Evolutionary conservation across 23 tunicate genomes (phyloP).

Genomic region (Ascidia mentula): DNA sequence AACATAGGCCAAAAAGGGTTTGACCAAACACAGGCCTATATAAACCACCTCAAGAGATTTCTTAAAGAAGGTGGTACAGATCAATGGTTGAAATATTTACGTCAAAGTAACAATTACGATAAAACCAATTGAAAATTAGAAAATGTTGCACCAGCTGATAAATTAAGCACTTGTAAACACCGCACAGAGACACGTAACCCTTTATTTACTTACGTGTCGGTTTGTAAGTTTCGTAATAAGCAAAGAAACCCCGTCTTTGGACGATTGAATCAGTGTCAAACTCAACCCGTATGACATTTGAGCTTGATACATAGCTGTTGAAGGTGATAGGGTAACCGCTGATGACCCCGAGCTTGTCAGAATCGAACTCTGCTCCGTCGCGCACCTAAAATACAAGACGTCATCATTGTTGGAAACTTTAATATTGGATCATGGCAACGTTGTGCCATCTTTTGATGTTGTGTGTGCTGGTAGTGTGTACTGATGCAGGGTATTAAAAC

Average conservation of each 20-base stretch:
- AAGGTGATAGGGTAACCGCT: background rate
- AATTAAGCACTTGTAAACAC: background rate
- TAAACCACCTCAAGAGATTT: too few relatives aligned
- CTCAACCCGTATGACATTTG: background rate
- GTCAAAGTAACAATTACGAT: too few relatives aligned
- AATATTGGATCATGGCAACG: too few relatives aligned
- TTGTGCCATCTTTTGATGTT: too few relatives aligned
- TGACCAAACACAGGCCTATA: too few relatives aligned
- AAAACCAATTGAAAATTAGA: background rate
- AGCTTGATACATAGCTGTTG: background rate
- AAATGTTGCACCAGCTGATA: background rate
- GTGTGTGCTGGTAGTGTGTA: too few relatives aligned
- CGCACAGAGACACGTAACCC: too few relatives aligned
- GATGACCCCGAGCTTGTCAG: background rate
- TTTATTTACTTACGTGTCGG: background rate
- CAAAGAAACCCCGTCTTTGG: background rate
- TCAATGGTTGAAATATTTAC: too few relatives aligned
- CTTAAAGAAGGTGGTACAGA: too few relatives aligned
- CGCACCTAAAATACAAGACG: too few relatives aligned
- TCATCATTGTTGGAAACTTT: too few relatives aligned
- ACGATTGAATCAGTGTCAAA: slow-evolving; percentile 3
- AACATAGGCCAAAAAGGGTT: too few relatives aligned
- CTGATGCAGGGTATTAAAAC: background rate
- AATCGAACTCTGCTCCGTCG: background rate
- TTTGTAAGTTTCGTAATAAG: slow-evolving; percentile 9